These are phyloP conservation scores for Liodrosophila aerea DNA, from an alignment of 2,888 invertebrate species.

Conservation along the genomic window DNA sequence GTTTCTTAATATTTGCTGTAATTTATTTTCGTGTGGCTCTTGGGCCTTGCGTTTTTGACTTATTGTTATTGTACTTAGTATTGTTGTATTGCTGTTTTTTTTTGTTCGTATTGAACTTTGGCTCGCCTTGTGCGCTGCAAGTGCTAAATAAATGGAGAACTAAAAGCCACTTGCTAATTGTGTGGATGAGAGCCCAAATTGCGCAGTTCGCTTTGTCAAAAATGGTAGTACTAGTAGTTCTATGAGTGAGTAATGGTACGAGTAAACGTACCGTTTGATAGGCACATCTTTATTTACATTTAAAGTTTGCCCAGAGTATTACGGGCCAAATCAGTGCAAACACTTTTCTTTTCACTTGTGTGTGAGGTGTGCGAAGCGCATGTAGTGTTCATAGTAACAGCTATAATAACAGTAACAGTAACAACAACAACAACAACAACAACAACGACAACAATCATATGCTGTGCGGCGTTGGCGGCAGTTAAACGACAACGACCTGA, in stretches of 20 bases:
- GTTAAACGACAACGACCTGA: slow-evolving; percentile 72
- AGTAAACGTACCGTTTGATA: slow-evolving; percentile 14
- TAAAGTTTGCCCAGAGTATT: background rate
- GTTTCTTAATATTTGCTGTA: slow-evolving; percentile 12
- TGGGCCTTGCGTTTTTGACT: background rate
- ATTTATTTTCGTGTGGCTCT: background rate
- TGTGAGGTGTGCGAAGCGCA: background rate
- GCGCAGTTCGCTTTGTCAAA: slow-evolving; percentile 46
- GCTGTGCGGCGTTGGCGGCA: slow-evolving; percentile 58
- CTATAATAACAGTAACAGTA: slow-evolving; percentile 22
- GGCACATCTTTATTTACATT: no score
- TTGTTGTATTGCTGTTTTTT: background rate
- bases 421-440: slow-evolving; percentile 21
- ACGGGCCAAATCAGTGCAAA: slow-evolving; percentile 19
- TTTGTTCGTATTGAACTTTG: slow-evolving; percentile 41
- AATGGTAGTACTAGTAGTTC: no score
- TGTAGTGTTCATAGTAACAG: slow-evolving; percentile 7
- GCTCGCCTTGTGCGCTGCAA: slow-evolving; percentile 24
- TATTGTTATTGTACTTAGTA: slow-evolving; percentile 5
- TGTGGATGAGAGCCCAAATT: slow-evolving; percentile 38
- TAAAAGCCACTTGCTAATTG: slow-evolving; percentile 15
- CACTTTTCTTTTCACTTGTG: slow-evolving; percentile 66
- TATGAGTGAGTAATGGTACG: background rate
- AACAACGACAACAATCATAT: slow-evolving; percentile 25
- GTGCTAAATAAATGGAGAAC: slow-evolving; percentile 36